A percentile compares a stretch with the other conserved stretches of the same genome.
phyloP scores from a whole-genome alignment of 2,797 vertebrate species.

The Clarias fuscus region DNA sequence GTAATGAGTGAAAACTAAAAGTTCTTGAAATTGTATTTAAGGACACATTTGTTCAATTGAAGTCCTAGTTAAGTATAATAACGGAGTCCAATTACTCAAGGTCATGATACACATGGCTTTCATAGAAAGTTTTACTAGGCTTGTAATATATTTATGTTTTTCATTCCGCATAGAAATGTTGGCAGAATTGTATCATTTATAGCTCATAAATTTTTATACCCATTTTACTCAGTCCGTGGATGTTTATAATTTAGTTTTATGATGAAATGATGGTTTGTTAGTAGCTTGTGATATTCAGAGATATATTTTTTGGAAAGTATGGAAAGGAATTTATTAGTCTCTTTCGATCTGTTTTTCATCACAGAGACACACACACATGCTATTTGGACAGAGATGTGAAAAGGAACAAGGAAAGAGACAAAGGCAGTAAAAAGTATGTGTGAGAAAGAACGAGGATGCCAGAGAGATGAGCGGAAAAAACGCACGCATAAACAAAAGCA shows the following conservation, averaged over 20 bases:
- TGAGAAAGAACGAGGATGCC: slow-evolving; percentile 16
- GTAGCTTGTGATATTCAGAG: background rate
- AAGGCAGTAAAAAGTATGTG: slow-evolving; percentile 22
- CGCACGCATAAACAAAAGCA: slow-evolving; percentile 26
- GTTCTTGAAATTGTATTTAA: background rate
- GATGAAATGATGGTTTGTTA: background rate
- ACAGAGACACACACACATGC: slow-evolving; percentile 28
- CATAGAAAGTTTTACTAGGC: too few species aligned
- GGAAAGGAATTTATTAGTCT: background rate
- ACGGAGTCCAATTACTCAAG: background rate
- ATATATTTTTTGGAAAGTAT: too few species aligned
- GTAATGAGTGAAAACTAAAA: background rate
- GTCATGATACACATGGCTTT: background rate
- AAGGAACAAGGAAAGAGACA: slow-evolving; percentile 38
- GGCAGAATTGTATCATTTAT: background rate
- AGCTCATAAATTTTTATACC: slow-evolving; percentile 18
- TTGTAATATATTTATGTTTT: background rate
- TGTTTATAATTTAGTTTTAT: background rate
- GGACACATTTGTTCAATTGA: background rate
- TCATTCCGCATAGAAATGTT: background rate
- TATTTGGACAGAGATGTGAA: slow-evolving; percentile 57
- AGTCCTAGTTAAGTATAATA: background rate
- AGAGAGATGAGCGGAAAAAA: slow-evolving; percentile 25
- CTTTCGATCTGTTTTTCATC: slow-evolving; percentile 26
- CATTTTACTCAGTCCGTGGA: background rate